A percentile compares a stretch with the other conserved stretches of the same genome.
These are phyloP conservation scores for Didymodactylos carnosus DNA, from an alignment of 2,888 invertebrate species.

Conservation along the genomic window DNA sequence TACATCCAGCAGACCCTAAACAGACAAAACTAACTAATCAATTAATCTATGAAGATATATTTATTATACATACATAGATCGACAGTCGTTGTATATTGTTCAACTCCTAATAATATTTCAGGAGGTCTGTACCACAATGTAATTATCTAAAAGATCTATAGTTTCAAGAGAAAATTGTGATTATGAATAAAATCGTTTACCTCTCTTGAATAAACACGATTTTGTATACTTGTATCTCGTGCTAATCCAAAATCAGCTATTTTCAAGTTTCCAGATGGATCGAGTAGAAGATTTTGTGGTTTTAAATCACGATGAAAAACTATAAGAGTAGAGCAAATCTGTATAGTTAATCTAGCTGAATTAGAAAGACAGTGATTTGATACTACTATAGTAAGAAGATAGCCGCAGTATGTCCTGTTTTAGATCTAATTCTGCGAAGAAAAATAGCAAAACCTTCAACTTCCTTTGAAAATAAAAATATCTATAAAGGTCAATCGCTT, in stretches of 20 bases:
- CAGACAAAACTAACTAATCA: slow-evolving; percentile 88
- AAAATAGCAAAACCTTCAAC: too few species aligned
- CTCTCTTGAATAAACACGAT: slow-evolving; percentile 35
- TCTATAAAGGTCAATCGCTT: too few species aligned
- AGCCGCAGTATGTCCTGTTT: too few species aligned
- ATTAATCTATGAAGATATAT: slow-evolving; percentile 23
- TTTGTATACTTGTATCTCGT: slow-evolving; percentile 33
- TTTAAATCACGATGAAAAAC: slow-evolving; percentile 21
- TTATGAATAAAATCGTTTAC: too few species aligned
- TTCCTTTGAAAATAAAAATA: too few species aligned
- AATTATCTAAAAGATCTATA: slow-evolving; percentile 44
- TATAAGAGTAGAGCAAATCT: too few species aligned
- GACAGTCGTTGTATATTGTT: slow-evolving; percentile 49
- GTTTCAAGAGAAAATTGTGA: too few species aligned
- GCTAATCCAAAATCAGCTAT: slow-evolving; percentile 36
- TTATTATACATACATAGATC: slow-evolving; percentile 6
- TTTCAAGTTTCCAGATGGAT: slow-evolving; percentile 42
- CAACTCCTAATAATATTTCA: slow-evolving; percentile 34
- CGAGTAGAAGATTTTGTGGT: slow-evolving; percentile 52
- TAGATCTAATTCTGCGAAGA: too few species aligned
- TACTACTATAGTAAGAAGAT: too few species aligned
- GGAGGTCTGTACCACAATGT: slow-evolving; percentile 35
- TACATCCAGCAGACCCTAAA: slow-evolving; percentile 90
- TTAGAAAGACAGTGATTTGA: too few species aligned
- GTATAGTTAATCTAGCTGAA: too few species aligned